phyloP scores from a whole-genome alignment of 2,888 invertebrate genomes.

The Dolichopus griseipennis region DNA sequence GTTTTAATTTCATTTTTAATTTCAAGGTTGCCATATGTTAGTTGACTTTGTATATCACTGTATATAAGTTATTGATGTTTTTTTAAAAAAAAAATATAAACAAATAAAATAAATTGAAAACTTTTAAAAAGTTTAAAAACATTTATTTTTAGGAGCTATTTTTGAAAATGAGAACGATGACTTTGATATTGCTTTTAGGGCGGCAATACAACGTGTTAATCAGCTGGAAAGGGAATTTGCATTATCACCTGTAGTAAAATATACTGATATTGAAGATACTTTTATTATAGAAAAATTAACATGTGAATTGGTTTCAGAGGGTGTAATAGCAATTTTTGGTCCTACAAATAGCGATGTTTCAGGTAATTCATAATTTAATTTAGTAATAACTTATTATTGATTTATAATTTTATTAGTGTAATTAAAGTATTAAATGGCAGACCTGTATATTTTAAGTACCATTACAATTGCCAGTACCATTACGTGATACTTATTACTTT shows the following conservation, averaged over 20 bases:
- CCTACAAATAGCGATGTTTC: slow-evolving; percentile 44
- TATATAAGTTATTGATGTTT: too few relatives aligned
- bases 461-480: too few relatives aligned
- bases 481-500: too few relatives aligned
- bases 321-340: slow-evolving; percentile 53
- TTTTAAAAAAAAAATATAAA: too few relatives aligned
- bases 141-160: slow-evolving; percentile 35
- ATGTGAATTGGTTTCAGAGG: slow-evolving; percentile 16
- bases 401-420: background rate
- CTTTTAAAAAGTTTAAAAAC: too few relatives aligned
- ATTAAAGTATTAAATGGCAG: background rate
- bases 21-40: too few relatives aligned
- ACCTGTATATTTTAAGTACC: too few relatives aligned
- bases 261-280: slow-evolving; percentile 36
- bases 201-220: slow-evolving; percentile 47
- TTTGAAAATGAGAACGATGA: slow-evolving; percentile 49
- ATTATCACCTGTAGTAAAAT: slow-evolving; percentile 33
- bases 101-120: too few relatives aligned
- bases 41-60: too few relatives aligned
- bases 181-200: slow-evolving; percentile 52
- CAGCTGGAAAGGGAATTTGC: slow-evolving; percentile 37
- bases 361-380: slow-evolving; percentile 35
- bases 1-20: too few relatives aligned
- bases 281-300: slow-evolving; percentile 36
- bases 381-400: background rate